Conservation (phyloP, 2,888 invertebrate genomes). For the Aspidapion aeneum region DNA sequence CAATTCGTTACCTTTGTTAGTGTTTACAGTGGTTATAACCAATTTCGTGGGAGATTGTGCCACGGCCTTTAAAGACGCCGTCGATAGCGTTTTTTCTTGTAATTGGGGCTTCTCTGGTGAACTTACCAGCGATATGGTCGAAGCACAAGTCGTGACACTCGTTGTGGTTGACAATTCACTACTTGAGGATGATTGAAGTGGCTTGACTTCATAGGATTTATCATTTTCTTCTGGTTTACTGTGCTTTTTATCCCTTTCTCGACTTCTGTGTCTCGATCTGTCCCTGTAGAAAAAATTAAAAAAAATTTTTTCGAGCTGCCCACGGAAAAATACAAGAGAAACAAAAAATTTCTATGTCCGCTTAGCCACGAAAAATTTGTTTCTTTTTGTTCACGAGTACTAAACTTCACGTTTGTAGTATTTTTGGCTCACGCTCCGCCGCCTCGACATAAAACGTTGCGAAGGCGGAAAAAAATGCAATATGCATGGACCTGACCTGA, state of each 20-base stretch:
- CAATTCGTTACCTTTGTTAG: background rate
- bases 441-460: too few species aligned
- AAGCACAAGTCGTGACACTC: background rate
- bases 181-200: conserved; percentile 7
- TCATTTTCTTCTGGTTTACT: conserved; percentile 9
- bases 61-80: background rate
- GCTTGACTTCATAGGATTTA: conserved; percentile 6
- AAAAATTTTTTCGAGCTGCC: too few species aligned
- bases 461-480: too few species aligned
- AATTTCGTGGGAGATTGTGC: background rate
- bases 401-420: too few species aligned
- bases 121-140: background rate
- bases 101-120: background rate
- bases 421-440: too few species aligned
- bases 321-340: too few species aligned
- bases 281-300: conserved; percentile 14
- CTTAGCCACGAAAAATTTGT: too few species aligned
- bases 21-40: background rate
- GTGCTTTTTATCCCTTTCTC: conserved; percentile 2
- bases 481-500: too few species aligned
- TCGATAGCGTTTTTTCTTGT: background rate
- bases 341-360: too few species aligned
- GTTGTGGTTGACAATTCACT: conserved; percentile 16
- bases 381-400: too few species aligned
- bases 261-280: background rate